A percentile compares a stretch with the other conserved stretches of the same genome.
phyloP scores from a whole-genome alignment of 2,797 vertebrate species.

The Karalla daura region DNA sequence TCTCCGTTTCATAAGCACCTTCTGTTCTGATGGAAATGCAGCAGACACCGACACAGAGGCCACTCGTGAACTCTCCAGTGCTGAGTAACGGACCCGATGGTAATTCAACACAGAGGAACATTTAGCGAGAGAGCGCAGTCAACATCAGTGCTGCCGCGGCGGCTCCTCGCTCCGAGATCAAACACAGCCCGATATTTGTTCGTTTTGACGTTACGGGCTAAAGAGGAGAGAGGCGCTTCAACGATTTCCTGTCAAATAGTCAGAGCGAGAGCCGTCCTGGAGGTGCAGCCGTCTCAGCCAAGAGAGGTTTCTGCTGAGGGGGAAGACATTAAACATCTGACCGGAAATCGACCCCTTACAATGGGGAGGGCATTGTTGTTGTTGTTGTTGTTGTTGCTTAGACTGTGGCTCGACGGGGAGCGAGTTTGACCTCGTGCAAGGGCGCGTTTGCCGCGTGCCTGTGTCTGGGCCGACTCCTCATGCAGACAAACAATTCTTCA shows the following conservation, averaged over 20 bases:
- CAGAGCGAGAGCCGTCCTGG: constrained; percentile 8
- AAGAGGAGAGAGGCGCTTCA: constrained; percentile 12
- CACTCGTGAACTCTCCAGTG: constrained; percentile 35
- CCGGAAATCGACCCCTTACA: constrained; percentile 20
- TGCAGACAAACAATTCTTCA: constrained; percentile 29
- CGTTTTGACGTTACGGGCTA: constrained; percentile 31
- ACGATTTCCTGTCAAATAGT: constrained; percentile 25
- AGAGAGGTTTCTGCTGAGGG: constrained; percentile 31
- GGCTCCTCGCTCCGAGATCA: constrained; percentile 29
- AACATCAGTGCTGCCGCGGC: constrained; percentile 23
- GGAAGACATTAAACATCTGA: constrained; percentile 23
- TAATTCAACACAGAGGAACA: constrained; percentile 63
- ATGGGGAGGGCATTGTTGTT: neutral
- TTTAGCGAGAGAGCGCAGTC: constrained; percentile 51
- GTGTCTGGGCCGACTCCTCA: constrained; percentile 5
- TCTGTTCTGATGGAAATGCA: constrained; percentile 58
- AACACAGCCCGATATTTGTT: constrained; percentile 47
- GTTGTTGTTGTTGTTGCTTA: constrained; percentile 13
- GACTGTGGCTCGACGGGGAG: neutral
- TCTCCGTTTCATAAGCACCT: constrained; percentile 63
- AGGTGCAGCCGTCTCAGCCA: neutral
- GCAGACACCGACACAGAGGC: constrained; percentile 11
- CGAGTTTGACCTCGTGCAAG: constrained; percentile 15
- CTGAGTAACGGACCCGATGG: constrained; percentile 38
- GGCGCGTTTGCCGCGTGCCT: neutral